These are phyloP conservation scores for Pantherophis vulpinus DNA, from an alignment of 2,797 vertebrate species.

Conservation along the genomic window DNA sequence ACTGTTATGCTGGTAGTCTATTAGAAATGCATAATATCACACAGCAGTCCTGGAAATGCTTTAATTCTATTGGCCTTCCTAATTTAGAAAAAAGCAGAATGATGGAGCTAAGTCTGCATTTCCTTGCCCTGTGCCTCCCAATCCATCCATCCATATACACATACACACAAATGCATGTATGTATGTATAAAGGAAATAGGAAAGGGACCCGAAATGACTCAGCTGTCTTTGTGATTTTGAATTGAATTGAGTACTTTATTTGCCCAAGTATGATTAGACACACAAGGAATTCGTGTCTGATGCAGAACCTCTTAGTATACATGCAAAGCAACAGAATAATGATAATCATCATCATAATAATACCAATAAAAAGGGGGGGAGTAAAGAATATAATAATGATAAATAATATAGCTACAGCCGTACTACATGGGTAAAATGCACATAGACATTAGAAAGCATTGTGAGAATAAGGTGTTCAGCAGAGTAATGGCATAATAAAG, in stretches of 20 bases:
- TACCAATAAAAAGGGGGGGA: background rate
- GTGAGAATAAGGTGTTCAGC: background rate
- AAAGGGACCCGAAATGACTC: background rate
- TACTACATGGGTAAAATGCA: background rate
- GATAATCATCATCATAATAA: background rate
- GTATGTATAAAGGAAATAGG: background rate
- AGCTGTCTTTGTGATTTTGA: background rate
- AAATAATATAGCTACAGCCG: background rate
- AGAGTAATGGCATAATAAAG: background rate
- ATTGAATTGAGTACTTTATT: background rate
- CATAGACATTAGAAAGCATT: background rate
- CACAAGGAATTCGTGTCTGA: background rate
- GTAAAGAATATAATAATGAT: background rate
- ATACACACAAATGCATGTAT: accelerated
- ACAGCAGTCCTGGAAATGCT: background rate
- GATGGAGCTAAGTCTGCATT: background rate
- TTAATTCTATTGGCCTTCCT: background rate
- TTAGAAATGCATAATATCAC: background rate
- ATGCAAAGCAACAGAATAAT: background rate
- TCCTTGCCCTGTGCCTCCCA: background rate
- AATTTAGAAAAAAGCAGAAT: background rate
- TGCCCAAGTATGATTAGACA: background rate
- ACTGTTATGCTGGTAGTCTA: background rate
- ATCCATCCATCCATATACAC: background rate
- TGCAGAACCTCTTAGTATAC: background rate